Base-by-base conservation (phyloP, 1,140 invertebrate genomes). In the Panagrolaimus sp. region DNA sequence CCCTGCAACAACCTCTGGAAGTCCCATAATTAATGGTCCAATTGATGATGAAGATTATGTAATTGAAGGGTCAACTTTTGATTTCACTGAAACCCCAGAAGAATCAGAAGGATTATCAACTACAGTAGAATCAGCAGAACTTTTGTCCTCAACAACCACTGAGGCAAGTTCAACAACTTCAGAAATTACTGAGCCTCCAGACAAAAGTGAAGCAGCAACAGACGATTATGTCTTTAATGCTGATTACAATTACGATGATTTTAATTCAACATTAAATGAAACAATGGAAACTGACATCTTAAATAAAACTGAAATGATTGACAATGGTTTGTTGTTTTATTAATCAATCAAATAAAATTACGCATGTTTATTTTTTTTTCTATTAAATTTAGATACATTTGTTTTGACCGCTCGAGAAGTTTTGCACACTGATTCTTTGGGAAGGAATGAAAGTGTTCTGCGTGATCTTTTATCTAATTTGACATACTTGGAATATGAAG, bases 321-420 rank as follows among this genome's bases (percentile, higher is more conserved):
- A 58, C 21, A 28, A 58, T 26, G 52, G 52, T 58, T 26, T n/a
- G 28, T 58, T 24, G n/a, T 14, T 26, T 58, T 1, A 1, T n/a
- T 2, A 1, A n/a, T 12, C 15, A 58, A 21, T 2, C 0, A 21
- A 26, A 1, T n/a, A n/a, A 58, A 24, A 7, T 38, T 38, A 38
- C 32, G 32, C 32, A 38, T 38, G 32, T 38, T 38, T 38, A 4
- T 7, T 38, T 38, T 38, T 38, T n/a, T n/a, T n/a, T 24, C 17
- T 0, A 5, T 52, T 5, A 64, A 43, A 43, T 43, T 24, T 14
- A 38, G 68, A 70, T 21, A 21, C 73, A 32, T 72, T 38, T 17
- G 47, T 71, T 12, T 58, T 72, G 9, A 72, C 52, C 21, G 71
- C 71, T 38, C 46, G 62, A 38, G 71, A 72, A 48, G 72, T 72